phyloP scores from a whole-genome alignment of 1,140 invertebrate genomes.

The Pygmarrhopalites habei region DNA sequence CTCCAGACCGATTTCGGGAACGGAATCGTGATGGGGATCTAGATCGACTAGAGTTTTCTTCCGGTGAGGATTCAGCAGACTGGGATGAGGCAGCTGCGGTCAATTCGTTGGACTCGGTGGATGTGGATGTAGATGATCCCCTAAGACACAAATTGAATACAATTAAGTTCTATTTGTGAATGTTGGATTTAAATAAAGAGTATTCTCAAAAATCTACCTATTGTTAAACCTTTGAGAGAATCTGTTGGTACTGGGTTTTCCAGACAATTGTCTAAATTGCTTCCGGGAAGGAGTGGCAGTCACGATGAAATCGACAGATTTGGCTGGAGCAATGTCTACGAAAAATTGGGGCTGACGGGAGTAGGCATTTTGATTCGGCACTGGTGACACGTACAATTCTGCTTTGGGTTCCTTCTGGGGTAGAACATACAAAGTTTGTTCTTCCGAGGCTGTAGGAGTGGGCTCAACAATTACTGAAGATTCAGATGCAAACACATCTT shows the following conservation, averaged over 20 bases:
- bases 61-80: constrained; percentile 1
- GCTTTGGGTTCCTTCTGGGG: constrained; percentile 33
- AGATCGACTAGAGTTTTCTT: constrained; percentile 9
- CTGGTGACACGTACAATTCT: constrained; percentile 35
- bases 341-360: constrained; percentile 32
- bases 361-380: constrained; percentile 35
- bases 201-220: too few relatives aligned
- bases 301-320: constrained; percentile 29
- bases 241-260: constrained; percentile 27
- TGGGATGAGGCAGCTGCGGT: background rate
- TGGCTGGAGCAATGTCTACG: constrained; percentile 32
- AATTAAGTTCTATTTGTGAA: too few relatives aligned
- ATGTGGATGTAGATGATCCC: constrained; percentile 7
- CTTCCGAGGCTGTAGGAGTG: constrained; percentile 33
- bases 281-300: constrained; percentile 36
- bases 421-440: constrained; percentile 35
- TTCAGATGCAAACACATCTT: constrained; percentile 5
- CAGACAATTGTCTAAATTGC: constrained; percentile 16
- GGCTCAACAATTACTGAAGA: constrained; percentile 7
- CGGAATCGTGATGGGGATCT: constrained; percentile 21
- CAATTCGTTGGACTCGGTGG: constrained; percentile 34
- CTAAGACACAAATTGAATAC: background rate
- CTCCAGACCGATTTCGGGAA: background rate
- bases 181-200: too few relatives aligned
- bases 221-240: constrained; percentile 11